Conservation (phyloP, 2,797 vertebrate genomes). For the Antennarius maculatus region DNA sequence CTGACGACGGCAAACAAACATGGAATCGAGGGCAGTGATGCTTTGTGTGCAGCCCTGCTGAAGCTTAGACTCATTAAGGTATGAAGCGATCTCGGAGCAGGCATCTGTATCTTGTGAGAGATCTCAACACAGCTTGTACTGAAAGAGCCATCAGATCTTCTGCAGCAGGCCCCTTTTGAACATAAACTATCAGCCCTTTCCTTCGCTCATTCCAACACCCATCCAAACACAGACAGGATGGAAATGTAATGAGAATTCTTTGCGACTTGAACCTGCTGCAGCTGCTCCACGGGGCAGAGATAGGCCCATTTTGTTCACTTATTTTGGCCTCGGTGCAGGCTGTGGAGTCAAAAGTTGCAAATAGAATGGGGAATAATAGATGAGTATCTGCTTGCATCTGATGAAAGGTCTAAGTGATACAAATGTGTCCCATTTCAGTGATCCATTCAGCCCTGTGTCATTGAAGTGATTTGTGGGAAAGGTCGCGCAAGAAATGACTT, state of each 20-base stretch:
- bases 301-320: conserved; percentile 76
- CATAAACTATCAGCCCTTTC: conserved; percentile 69
- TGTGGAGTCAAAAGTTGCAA: conserved; percentile 76
- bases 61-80: conserved; percentile 82
- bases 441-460: conserved; percentile 78
- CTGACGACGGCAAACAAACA: conserved; percentile 78
- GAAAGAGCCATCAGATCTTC: conserved; percentile 81
- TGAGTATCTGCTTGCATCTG: conserved; percentile 81
- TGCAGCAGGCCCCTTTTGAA: conserved; percentile 76
- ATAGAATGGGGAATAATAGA: conserved; percentile 80
- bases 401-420: conserved; percentile 83
- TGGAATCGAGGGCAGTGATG: conserved; percentile 76
- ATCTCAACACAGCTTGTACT: conserved; percentile 75
- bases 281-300: conserved; percentile 71
- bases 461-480: conserved; percentile 80
- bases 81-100: conserved; percentile 77
- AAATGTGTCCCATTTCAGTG: conserved; percentile 81
- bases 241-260: conserved; percentile 79
- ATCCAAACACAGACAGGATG: conserved; percentile 72
- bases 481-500: conserved; percentile 83
- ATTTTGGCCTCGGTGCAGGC: conserved; percentile 70
- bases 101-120: conserved; percentile 80
- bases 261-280: conserved; percentile 65
- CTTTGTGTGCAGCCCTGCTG: conserved; percentile 76
- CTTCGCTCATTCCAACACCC: conserved; percentile 57